Base-by-base conservation (phyloP, 2,888 invertebrate species). In the Ptychoptera contaminata region DNA sequence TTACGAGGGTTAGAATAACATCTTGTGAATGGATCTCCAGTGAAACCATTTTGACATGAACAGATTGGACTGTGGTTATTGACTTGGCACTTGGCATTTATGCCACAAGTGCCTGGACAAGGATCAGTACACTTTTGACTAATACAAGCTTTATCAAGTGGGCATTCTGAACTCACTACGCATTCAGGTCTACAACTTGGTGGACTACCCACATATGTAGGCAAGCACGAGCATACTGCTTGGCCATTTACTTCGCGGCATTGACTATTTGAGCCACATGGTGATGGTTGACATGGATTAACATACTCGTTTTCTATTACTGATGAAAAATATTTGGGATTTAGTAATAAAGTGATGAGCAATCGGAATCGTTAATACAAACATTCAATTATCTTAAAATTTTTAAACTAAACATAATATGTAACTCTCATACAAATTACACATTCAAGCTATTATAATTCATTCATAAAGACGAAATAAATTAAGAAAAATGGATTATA, bases 41-140 rank as follows among this genome's bases (percentile, higher is more conserved):
- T 77, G 55, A 73, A 82, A 36, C 76, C 76, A 50, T 59, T 62
- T 37, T 67, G 69, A 57, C 87, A 87, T 44, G 73, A 74, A 59
- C 86, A 87, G 50, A 82, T 75, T 1, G 86, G 84, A 49, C 77
- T 77, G 58, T 86, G 86, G 55, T 82, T 81, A 37, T 78, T 69
- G 2, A 82, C 79, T 58, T 73, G 72, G 55, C 85, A 85, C 49
- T 74, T 71, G 5, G 84, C 76, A 53, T 77, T 76, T 43, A 71
- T 66, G 34, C 76, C 77, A 52, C 77, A 77, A 2, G 70, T 64
- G 30, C 69, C 72, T 1, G 70, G 68, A 50, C 80, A 81, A 16
- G 80, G 80, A 58, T 80, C 74, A 7, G 58, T 56, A 54, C 80
- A 82, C 62, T 76, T 77, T 53, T 73, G 73, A 52, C 73, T 73